Percentiles rank a stretch among this genome's conserved stretches.
phyloP scores from a whole-genome alignment of 1,140 invertebrate genomes.

The Anoplolepis gracilipes region DNA sequence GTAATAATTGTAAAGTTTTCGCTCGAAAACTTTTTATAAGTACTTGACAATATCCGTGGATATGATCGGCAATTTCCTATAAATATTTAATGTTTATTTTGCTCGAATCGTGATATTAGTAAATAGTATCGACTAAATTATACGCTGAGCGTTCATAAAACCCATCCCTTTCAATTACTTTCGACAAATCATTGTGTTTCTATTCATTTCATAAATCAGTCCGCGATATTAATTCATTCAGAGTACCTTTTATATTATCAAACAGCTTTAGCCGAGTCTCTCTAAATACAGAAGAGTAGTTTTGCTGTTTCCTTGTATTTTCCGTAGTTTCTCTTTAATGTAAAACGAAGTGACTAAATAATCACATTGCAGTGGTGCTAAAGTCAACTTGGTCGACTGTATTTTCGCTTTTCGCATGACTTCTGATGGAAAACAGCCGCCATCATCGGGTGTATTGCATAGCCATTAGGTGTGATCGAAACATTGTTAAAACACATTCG shows the following conservation, averaged over 20 bases:
- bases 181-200: slow-evolving; percentile 22
- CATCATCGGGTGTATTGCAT: neutral
- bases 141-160: slow-evolving; percentile 18
- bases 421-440: slow-evolving; percentile 29
- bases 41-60: neutral
- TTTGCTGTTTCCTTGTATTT: neutral
- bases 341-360: slow-evolving; percentile 21
- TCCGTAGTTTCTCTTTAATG: slow-evolving; percentile 24
- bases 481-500: slow-evolving; percentile 50
- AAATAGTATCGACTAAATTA: slow-evolving; percentile 32
- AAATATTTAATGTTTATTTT: slow-evolving; percentile 31
- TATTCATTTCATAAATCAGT: slow-evolving; percentile 26
- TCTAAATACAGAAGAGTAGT: neutral
- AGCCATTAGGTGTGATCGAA: slow-evolving; percentile 36
- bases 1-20: neutral
- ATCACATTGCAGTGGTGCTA: slow-evolving; percentile 29
- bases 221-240: slow-evolving; percentile 38
- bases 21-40: neutral
- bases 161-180: neutral
- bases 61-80: neutral
- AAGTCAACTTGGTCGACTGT: slow-evolving; percentile 35
- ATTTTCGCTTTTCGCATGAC: slow-evolving; percentile 11
- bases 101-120: slow-evolving; percentile 2
- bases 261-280: neutral
- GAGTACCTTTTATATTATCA: slow-evolving; percentile 41